Evolutionary conservation across 2,113 vertebrate species (phyloP).

Genomic region (Lipotes vexillifer): DNA sequence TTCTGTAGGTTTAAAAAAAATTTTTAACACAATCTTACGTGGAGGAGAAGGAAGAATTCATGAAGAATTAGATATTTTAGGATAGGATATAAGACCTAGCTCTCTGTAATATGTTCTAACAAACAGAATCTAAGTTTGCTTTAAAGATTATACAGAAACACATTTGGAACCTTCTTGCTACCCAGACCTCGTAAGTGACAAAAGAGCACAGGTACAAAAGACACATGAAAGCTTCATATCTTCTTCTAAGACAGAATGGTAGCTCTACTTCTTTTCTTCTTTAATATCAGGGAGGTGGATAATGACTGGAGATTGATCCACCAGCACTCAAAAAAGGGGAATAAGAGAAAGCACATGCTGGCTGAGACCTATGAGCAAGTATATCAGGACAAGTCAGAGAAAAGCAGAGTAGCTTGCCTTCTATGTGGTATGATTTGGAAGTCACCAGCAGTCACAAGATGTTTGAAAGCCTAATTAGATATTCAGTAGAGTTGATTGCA

Average conservation of each 20-base stretch:
- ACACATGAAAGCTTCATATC: neutral
- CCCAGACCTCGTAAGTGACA: neutral
- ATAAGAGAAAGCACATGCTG: neutral
- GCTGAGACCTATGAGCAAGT: neutral
- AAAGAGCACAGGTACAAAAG: neutral
- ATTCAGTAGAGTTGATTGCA: neutral
- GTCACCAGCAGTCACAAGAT: neutral
- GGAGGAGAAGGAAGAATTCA: neutral
- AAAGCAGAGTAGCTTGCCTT: neutral
- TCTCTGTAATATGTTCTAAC: neutral
- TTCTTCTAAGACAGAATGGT: neutral
- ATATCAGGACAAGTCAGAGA: neutral
- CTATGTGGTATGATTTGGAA: neutral
- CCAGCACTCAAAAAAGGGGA: neutral
- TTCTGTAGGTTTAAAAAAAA: neutral
- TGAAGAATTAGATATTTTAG: neutral
- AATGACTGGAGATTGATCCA: neutral
- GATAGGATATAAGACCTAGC: neutral
- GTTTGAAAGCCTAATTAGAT: neutral
- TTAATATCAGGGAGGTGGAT: neutral
- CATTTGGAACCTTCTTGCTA: neutral
- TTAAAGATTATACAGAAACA: conserved; percentile 13
- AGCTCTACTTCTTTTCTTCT: neutral
- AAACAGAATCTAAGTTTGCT: neutral
- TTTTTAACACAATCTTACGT: neutral